Base-by-base conservation (phyloP, 1,140 invertebrate genomes). In the Lepeophtheirus salmonis region DNA sequence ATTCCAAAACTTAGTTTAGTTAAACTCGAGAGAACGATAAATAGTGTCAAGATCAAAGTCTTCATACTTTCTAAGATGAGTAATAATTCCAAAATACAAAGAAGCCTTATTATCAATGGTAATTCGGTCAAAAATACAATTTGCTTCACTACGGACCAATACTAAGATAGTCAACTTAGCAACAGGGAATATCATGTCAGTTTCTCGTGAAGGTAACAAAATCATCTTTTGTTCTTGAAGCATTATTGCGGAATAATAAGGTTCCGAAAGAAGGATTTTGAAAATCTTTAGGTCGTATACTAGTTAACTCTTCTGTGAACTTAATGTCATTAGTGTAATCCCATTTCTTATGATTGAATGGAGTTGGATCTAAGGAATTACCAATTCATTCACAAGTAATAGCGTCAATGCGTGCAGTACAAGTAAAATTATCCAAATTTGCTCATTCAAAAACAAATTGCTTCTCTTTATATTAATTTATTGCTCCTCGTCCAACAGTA, bases 191-290 rank as follows among this genome's bases (percentile, higher is more conserved):
- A 20, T 16, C 3, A 54, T 3, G 2, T 54, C 52, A 20, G n/a
- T n/a, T 10, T 41, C 30, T 41, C 30, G 6, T 10, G 30, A 41
- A 41, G 30, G 30, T 41, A 41, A 41, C 30, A 20, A 24, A 2
- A 20, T 16, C 2, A 23, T 17, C 3, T 20, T 3, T 23, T 23
- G 52, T 4, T 54, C 52, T 23, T 1, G 17, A n/a, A 54, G 20
- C 52, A 54, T 54, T n/a, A 54, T 21, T 18, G 20, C 18, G 3
- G 52, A 54, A 54, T 54, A 54, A 17, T 54, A 17, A 20, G 52
- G 52, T 54, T 54, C 52, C 1, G 52, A 20, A 1, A 54, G 2
- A 20, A 54, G 23, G 21, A 54, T 10, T 20, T 54, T 24, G 20
- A 54, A 3, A 3, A n/a, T n/a, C n/a, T 24, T n/a, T 21, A 12